Evolutionary conservation across 2,888 invertebrate genomes (phyloP).

Genomic region (Brenthis hecate): DNA sequence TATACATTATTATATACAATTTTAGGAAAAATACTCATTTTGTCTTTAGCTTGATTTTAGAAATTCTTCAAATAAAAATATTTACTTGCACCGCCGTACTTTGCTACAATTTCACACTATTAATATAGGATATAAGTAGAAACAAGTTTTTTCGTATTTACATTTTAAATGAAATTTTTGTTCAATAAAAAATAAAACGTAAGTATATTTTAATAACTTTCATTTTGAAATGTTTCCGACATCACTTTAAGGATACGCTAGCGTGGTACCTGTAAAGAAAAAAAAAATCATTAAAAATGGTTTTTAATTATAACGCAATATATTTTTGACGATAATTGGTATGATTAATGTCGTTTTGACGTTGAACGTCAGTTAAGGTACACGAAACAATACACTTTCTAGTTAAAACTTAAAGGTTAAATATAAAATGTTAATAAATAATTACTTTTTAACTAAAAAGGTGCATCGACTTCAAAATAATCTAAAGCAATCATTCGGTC

Average conservation of each 20-base stretch:
- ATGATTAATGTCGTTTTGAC: constrained; percentile 1
- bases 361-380: not conserved
- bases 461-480: too few species aligned
- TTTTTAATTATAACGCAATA: not conserved
- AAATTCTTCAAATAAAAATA: too few species aligned
- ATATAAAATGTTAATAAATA: not conserved
- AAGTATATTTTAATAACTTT: constrained; percentile 2
- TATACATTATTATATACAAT: too few species aligned
- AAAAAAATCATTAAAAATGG: not conserved
- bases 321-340: constrained; percentile 10
- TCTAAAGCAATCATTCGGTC: too few species aligned
- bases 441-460: not conserved
- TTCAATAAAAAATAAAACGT: not conserved
- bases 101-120: too few species aligned
- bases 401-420: not conserved
- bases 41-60: too few species aligned
- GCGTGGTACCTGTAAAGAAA: constrained; percentile 7
- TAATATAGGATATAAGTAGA: too few species aligned
- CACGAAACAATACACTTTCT: not conserved
- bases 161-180: not conserved
- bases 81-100: too few species aligned
- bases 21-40: too few species aligned
- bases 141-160: too few species aligned
- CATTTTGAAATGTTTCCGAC: constrained; percentile 13
- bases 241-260: not conserved